These are phyloP conservation scores for Eulithis prunata DNA, from an alignment of 2,888 invertebrate genomes.

Conservation along the genomic window DNA sequence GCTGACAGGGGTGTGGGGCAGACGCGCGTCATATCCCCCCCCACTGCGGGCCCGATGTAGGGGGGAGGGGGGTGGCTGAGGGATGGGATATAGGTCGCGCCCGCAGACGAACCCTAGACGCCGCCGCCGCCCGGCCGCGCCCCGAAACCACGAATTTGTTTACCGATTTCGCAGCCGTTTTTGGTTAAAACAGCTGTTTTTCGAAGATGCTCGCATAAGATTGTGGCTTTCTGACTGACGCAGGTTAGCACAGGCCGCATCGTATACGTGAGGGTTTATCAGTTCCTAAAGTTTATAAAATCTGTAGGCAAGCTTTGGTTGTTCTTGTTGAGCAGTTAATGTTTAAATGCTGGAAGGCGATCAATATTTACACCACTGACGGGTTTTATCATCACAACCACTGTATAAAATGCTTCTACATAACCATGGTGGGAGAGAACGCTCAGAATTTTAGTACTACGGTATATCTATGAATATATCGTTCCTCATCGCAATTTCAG, in stretches of 20 bases:
- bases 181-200: conserved; percentile 42
- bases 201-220: conserved; percentile 25
- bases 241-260: not conserved
- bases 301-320: not conserved
- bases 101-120: conserved; percentile 82
- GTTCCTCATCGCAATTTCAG: conserved; percentile 42
- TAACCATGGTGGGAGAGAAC: conserved; percentile 31
- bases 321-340: conserved; percentile 8
- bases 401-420: conserved; percentile 15
- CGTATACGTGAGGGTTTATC: not conserved
- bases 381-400: conserved; percentile 26
- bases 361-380: conserved; percentile 9
- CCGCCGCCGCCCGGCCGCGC: conserved; percentile 59
- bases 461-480: conserved; percentile 46
- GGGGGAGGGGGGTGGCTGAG: conserved; percentile 47
- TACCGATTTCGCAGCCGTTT: conserved; percentile 39
- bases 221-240: not conserved
- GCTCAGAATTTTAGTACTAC: conserved; percentile 44
- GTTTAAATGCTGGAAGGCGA: conserved; percentile 8
- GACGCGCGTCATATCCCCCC: conserved; percentile 51
- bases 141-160: conserved; percentile 46
- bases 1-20: conserved; percentile 44
- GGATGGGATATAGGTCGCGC: conserved; percentile 74
- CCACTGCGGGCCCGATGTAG: conserved; percentile 43
- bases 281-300: conserved; percentile 2